Percentiles rank a stretch among this genome's conserved stretches.
These are phyloP conservation scores for Nineta flava DNA, from an alignment of 2,888 invertebrate genomes.

Conservation along the genomic window DNA sequence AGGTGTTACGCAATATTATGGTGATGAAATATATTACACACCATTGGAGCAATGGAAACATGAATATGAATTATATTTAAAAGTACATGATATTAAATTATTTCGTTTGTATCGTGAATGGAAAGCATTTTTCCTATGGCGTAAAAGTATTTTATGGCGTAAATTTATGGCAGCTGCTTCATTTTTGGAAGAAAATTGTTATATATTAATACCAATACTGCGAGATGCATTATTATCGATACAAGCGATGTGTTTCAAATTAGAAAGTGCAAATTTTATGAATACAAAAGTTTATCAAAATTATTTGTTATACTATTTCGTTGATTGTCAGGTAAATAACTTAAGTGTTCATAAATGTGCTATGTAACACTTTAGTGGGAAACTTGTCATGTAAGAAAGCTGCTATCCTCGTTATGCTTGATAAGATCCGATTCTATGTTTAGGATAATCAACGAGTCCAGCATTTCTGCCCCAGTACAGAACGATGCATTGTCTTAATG, in stretches of 20 bases:
- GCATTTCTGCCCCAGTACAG: too few species aligned
- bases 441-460: too few species aligned
- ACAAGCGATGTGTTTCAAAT: conserved; percentile 46
- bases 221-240: conserved; percentile 55
- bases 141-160: conserved; percentile 50
- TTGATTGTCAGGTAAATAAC: conserved; percentile 45
- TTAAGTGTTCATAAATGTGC: too few species aligned
- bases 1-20: conserved; percentile 63
- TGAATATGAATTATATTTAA: conserved; percentile 64
- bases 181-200: conserved; percentile 48
- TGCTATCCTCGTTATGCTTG: too few species aligned
- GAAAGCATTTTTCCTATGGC: conserved; percentile 73
- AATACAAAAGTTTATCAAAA: conserved; percentile 35
- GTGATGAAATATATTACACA: conserved; percentile 62
- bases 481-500: too few species aligned
- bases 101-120: conserved; percentile 53
- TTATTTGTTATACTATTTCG: conserved; percentile 47
- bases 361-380: too few species aligned
- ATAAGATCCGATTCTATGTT: too few species aligned
- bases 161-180: conserved; percentile 40
- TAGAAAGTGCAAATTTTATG: conserved; percentile 44
- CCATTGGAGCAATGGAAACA: conserved; percentile 64
- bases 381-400: too few species aligned
- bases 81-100: conserved; percentile 56
- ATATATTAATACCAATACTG: conserved; percentile 55